Conservation (phyloP, 2,113 vertebrate species). For the Pelodiscus sinensis region DNA sequence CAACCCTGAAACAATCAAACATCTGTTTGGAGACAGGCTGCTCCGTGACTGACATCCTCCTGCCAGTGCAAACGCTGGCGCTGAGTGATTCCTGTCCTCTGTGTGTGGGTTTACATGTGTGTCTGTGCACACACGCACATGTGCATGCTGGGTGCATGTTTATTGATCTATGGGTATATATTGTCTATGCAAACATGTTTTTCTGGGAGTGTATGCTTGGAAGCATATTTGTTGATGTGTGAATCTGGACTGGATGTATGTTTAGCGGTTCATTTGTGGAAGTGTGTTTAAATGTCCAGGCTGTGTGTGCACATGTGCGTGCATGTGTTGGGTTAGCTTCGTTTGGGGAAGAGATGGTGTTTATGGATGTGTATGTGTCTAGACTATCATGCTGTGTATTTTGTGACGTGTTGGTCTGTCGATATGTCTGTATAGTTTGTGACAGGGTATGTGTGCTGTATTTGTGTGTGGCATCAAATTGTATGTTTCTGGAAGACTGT, state of each 20-base stretch:
- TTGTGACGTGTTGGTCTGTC: not conserved
- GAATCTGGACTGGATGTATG: not conserved
- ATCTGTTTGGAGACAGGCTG: conserved; percentile 91
- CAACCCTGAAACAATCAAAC: conserved; percentile 91
- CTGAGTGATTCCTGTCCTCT: conserved; percentile 70
- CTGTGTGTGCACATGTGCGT: not conserved
- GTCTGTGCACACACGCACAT: not conserved
- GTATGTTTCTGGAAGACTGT: not conserved
- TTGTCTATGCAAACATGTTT: not conserved
- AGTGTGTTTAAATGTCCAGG: not conserved
- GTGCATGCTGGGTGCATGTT: not conserved
- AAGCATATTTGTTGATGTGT: not conserved
- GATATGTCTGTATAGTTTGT: not conserved
- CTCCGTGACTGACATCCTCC: conserved; percentile 80
- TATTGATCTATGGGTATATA: not conserved
- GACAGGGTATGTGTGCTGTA: not conserved
- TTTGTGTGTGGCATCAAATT: not conserved
- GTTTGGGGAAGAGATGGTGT: not conserved
- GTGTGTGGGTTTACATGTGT: not conserved
- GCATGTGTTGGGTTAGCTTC: not conserved
- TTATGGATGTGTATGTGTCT: not conserved
- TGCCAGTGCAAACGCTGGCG: conserved; percentile 75
- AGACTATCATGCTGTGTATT: not conserved
- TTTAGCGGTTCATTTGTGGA: not conserved
- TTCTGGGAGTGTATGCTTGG: not conserved